Percentiles rank a stretch among this genome's conserved stretches.
Conservation (phyloP, 37 sponge, comb jelly and placozoan genomes). For the Agelas oroides region DNA sequence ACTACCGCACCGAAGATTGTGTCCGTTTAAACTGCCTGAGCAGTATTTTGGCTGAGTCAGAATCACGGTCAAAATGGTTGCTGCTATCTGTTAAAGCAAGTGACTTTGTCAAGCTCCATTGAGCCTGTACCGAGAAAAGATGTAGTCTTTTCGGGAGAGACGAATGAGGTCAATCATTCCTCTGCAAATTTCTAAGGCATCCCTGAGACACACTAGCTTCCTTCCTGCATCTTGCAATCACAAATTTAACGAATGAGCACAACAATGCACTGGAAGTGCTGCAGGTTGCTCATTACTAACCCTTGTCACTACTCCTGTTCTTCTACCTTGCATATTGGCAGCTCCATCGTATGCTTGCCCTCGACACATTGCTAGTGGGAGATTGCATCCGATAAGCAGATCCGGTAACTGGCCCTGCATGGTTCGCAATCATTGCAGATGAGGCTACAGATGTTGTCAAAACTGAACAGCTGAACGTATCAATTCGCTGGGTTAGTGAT, state of each 20-base stretch:
- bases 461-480: constrained; percentile 53
- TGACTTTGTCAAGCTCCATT: no score
- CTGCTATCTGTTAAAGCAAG: no score
- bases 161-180: constrained; percentile 50
- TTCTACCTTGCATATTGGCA: constrained; percentile 50
- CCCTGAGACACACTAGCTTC: constrained; percentile 32
- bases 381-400: constrained; percentile 47
- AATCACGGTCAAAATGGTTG: no score
- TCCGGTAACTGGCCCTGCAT: constrained; percentile 57
- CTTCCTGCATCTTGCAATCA: constrained; percentile 58
- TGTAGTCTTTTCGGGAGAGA: constrained; percentile 32
- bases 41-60: no score
- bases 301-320: constrained; percentile 53
- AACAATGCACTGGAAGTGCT: constrained; percentile 63
- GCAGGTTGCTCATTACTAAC: constrained; percentile 46
- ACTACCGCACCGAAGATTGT: no score
- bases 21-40: no score
- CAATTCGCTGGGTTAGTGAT: constrained; percentile 63
- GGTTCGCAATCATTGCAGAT: constrained; percentile 67
- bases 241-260: constrained; percentile 53
- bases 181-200: constrained; percentile 51
- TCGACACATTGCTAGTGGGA: constrained; percentile 50
- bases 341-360: no score
- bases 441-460: constrained; percentile 64
- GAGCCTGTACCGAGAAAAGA: no score